Evolutionary conservation across 2,888 invertebrate species (phyloP).

Genomic region (Aspidiotus rigidus): DNA sequence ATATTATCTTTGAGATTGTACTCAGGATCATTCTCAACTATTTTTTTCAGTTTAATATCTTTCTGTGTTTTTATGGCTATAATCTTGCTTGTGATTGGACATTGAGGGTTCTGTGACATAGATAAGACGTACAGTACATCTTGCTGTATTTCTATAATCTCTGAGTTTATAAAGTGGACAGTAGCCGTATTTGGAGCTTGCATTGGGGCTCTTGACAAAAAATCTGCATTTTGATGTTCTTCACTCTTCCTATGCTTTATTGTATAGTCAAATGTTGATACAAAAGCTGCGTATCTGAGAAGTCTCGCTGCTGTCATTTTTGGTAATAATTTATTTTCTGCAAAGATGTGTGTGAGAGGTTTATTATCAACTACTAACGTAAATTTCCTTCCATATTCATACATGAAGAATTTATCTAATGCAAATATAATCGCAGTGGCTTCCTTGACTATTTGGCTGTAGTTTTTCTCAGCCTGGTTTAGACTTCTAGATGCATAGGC

Average conservation of each 20-base stretch:
- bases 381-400: neutral
- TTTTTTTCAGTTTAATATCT: no score
- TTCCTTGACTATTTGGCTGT: neutral
- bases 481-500: neutral
- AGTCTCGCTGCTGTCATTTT: neutral
- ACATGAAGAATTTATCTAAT: neutral
- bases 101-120: no score
- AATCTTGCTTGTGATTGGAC: no score
- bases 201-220: neutral
- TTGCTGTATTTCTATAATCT: no score
- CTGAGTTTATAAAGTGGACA: no score
- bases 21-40: no score
- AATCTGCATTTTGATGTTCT: neutral
- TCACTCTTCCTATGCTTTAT: neutral
- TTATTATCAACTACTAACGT: neutral
- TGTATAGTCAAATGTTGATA: neutral
- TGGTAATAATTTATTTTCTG: neutral
- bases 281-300: neutral
- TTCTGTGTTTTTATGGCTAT: no score
- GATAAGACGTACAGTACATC: no score
- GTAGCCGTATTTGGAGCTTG: no score
- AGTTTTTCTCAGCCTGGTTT: neutral
- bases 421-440: neutral
- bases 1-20: no score
- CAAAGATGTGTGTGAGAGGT: conserved; percentile 9